phyloP scores from a whole-genome alignment of 2,888 invertebrate genomes.

The Tachina lurida region DNA sequence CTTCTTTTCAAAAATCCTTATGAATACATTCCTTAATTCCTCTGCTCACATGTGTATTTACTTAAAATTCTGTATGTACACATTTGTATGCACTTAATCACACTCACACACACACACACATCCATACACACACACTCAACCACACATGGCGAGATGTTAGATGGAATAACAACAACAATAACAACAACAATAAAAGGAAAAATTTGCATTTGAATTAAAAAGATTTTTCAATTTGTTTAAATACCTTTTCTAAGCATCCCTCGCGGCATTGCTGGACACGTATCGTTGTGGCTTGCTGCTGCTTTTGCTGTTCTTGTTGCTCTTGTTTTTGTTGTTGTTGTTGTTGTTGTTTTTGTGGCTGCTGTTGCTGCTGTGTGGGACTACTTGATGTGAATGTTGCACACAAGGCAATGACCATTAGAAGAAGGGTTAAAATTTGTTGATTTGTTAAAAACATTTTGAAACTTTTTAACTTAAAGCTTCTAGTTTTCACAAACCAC shows the following conservation, averaged over 20 bases:
- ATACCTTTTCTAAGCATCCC: slow-evolving; percentile 79
- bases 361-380: slow-evolving; percentile 69
- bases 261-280: slow-evolving; percentile 78
- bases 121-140: neutral
- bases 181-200: neutral
- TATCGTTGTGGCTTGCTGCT: slow-evolving; percentile 69
- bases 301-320: slow-evolving; percentile 51
- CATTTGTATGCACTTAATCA: neutral
- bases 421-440: slow-evolving; percentile 70
- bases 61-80: slow-evolving; percentile 6
- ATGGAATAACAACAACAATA: slow-evolving; percentile 19
- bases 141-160: slow-evolving; percentile 2
- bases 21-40: slow-evolving; percentile 35
- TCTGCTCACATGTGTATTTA: slow-evolving; percentile 36
- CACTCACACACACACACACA: neutral
- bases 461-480: slow-evolving; percentile 50
- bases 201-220: slow-evolving; percentile 53
- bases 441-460: slow-evolving; percentile 66
- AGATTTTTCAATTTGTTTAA: slow-evolving; percentile 66
- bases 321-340: slow-evolving; percentile 47
- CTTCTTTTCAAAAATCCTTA: neutral
- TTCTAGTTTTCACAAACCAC: slow-evolving; percentile 59
- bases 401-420: slow-evolving; percentile 70
- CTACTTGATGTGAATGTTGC: slow-evolving; percentile 69
- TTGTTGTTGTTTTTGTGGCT: slow-evolving; percentile 50